Base-by-base conservation (phyloP, 1,140 invertebrate genomes). In the Drosophila mauritiana region DNA sequence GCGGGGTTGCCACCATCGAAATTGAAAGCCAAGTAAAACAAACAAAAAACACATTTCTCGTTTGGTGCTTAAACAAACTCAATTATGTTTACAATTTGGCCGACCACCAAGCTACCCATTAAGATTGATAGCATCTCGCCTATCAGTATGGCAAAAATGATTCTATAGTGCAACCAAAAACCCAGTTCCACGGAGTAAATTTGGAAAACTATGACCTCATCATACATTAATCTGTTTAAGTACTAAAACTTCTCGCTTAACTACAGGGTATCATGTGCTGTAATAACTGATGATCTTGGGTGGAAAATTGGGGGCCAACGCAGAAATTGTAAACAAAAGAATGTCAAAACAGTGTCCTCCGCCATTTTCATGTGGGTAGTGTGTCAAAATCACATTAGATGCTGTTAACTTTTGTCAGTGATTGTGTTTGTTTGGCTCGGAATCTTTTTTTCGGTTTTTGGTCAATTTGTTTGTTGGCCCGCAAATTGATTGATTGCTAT, bases 321-420 rank as follows among this genome's bases (percentile, higher is more conserved):
- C 51, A 73, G 27, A 65, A 76, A 64, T 46, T 77, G 75, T 77
- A 78, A 78, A 78, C 73, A 77, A 78, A 70, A 70, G 75, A 63
- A 52, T 55, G 63, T 45, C 70, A 59, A 54, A 52, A 43, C 53
- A 42, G 10, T 54, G 34, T 7, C 20, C 2, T 25, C 36, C 10
- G 25, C 4, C 6, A 2, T 11, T 43, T n/a, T 36, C 49, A 8
- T 67, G 51, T 48, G 36, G 65, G 63, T 45, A 85, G 69, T 88
- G 84, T 80, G 76, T 88, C 79, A 88, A 89, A 88, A 89, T 88
- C 84, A 89, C 83, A 88, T 88, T 88, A 88, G 84, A 80, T 80
- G 73, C 84, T 80, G 84, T 89, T 83, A 88, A 84, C 84, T 89
- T 89, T 80, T 49, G 68, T 49, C 64, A 73, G 42, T 52, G 64